Evolutionary conservation across 2,113 vertebrate genomes (phyloP).

Genomic region (Ictalurus furcatus): DNA sequence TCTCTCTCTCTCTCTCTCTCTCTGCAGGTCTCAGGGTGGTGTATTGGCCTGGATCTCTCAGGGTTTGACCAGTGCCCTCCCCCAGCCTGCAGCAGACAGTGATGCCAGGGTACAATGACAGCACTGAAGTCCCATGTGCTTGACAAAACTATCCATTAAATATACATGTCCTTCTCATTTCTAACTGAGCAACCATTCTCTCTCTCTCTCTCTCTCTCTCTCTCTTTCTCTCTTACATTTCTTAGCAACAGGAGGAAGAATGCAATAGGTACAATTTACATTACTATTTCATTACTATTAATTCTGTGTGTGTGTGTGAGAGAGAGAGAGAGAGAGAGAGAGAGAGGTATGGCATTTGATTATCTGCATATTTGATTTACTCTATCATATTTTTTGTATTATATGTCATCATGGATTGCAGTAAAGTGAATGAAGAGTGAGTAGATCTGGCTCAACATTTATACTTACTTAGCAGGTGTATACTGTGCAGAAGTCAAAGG

Average conservation of each 20-base stretch:
- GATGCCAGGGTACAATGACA: constrained; percentile 47
- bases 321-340: too few species aligned
- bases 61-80: constrained; percentile 62
- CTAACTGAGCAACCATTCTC: not conserved
- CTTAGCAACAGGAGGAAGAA: constrained; percentile 40
- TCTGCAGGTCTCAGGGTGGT: constrained; percentile 46
- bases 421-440: constrained; percentile 67
- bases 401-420: constrained; percentile 47
- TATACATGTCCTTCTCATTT: not conserved
- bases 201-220: not conserved
- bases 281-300: not conserved
- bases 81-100: constrained; percentile 62
- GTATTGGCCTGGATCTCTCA: constrained; percentile 68
- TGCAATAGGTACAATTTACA: constrained; percentile 57
- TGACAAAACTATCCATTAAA: not conserved
- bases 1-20: constrained; percentile 1
- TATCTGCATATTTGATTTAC: not conserved
- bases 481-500: not conserved
- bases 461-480: not conserved
- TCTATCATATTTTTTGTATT: constrained; percentile 22
- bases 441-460: constrained; percentile 49
- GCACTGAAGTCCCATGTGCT: not conserved
- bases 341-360: not conserved
- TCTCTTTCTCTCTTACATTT: not conserved
- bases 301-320: not conserved